These are phyloP conservation scores for Pteronotus mesoamericanus DNA, from an alignment of 2,797 vertebrate species.

Conservation along the genomic window DNA sequence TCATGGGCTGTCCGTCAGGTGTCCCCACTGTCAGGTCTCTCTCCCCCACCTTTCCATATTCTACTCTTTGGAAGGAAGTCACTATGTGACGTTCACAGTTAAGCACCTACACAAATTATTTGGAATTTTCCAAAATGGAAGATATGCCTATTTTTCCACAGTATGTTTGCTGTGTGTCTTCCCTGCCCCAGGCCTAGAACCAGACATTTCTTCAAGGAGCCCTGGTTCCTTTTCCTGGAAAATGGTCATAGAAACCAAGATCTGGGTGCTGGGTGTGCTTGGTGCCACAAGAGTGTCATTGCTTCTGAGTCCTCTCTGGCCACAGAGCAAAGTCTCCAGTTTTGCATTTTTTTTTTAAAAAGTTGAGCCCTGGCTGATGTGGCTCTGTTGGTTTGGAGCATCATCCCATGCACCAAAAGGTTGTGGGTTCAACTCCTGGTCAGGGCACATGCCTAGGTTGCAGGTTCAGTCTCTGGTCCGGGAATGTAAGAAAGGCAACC, in stretches of 20 bases:
- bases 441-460: neutral
- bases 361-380: neutral
- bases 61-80: neutral
- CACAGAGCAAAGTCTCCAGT: neutral
- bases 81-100: neutral
- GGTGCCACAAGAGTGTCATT: neutral
- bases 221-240: neutral
- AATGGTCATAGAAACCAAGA: neutral
- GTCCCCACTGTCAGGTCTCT: too few relatives aligned
- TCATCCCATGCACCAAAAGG: neutral
- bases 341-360: neutral
- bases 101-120: neutral
- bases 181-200: neutral
- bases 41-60: neutral
- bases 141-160: neutral
- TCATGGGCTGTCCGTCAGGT: neutral
- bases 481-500: neutral
- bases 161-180: too few relatives aligned
- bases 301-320: neutral
- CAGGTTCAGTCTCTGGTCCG: neutral
- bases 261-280: neutral
- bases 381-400: neutral
- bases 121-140: neutral
- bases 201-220: neutral
- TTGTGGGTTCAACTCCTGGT: neutral